phyloP scores from a whole-genome alignment of 2,797 vertebrate genomes.

The Darevskia nairensis region DNA sequence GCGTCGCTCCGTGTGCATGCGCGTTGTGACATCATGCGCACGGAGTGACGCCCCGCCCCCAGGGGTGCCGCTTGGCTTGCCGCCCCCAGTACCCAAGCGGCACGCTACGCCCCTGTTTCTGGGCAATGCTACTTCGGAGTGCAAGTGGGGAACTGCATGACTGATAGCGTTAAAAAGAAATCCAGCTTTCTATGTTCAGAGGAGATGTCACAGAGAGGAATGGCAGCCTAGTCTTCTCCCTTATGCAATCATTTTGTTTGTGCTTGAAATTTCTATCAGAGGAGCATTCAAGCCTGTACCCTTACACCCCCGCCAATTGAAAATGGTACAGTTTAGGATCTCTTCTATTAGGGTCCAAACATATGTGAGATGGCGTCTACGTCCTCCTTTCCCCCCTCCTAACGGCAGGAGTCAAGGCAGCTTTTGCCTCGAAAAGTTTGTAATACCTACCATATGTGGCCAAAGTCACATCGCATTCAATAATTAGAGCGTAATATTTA shows the following conservation, averaged over 20 bases:
- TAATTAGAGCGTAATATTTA: slow-evolving; percentile 21
- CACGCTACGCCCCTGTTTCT: neutral
- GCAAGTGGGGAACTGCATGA: neutral
- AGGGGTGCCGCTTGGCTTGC: too few relatives aligned
- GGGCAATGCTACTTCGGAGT: neutral
- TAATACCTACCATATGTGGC: slow-evolving; percentile 39
- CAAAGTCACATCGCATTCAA: slow-evolving; percentile 17
- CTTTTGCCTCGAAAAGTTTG: slow-evolving; percentile 28
- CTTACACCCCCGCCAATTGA: neutral
- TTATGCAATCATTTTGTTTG: slow-evolving; percentile 1
- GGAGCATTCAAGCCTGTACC: neutral
- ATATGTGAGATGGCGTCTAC: neutral
- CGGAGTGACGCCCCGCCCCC: too few relatives aligned
- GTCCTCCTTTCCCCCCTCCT: slow-evolving; percentile 8
- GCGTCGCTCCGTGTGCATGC: too few relatives aligned
- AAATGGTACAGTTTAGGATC: slow-evolving; percentile 4
- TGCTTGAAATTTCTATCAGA: slow-evolving; percentile 15
- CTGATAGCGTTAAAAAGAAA: too few relatives aligned
- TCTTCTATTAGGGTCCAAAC: neutral
- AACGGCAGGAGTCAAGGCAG: slow-evolving; percentile 27
- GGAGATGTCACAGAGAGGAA: slow-evolving; percentile 13
- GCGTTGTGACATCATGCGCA: too few relatives aligned
- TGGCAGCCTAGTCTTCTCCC: neutral
- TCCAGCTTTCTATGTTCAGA: neutral
- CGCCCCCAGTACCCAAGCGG: too few relatives aligned